These are phyloP conservation scores for Naso thynnoides DNA, from an alignment of 2,797 vertebrate species.

Conservation along the genomic window DNA sequence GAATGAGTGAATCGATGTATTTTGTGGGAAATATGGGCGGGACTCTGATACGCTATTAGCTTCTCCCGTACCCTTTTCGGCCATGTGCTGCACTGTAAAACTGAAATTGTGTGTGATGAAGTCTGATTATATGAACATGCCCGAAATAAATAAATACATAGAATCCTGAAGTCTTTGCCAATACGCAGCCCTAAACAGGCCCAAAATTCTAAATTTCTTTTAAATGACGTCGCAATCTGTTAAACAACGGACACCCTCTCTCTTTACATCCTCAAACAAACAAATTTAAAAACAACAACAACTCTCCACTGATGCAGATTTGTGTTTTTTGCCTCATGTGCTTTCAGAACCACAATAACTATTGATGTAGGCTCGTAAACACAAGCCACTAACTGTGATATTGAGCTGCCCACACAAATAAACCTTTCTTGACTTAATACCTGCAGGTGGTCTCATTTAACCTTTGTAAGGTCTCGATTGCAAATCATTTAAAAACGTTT, in stretches of 20 bases:
- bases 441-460: conserved; percentile 8
- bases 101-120: too few species aligned
- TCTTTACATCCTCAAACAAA: conserved; percentile 2
- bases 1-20: too few species aligned
- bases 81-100: too few species aligned
- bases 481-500: conserved; percentile 23
- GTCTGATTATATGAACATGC: too few species aligned
- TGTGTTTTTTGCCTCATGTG: not conserved
- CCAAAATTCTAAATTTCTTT: not conserved
- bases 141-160: too few species aligned
- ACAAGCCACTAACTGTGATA: conserved; percentile 6
- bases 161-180: too few species aligned
- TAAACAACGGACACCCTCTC: not conserved
- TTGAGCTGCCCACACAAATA: conserved; percentile 7
- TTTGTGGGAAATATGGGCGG: too few species aligned
- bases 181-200: too few species aligned
- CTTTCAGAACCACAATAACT: not conserved
- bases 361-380: not conserved
- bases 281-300: not conserved
- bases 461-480: conserved; percentile 14
- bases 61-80: too few species aligned
- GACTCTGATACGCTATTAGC: too few species aligned
- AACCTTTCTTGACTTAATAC: conserved; percentile 14
- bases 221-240: not conserved
- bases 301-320: too few species aligned